Evolutionary conservation across 2,888 invertebrate species (phyloP), one percentile per base, ranked within the genome.

Genomic region (Operophtera brumata): DNA sequence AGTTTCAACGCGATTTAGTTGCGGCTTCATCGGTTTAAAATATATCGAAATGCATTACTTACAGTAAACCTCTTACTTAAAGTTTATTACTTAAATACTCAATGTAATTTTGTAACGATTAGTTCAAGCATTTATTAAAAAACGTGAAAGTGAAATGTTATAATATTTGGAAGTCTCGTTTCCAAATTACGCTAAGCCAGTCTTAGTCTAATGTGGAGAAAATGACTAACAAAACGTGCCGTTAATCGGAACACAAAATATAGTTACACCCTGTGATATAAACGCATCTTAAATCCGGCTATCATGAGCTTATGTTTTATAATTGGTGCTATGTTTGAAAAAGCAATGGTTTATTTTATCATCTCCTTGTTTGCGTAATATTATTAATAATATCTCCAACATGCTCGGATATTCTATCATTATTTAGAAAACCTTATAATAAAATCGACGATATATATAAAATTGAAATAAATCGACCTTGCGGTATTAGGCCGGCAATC

Each of bases 101-200:
- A 25, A 25, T 42, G 20, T 42, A 37, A 40, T 36, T 42, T 20
- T 26, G 9, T 40, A 32, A 5, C 11, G 12, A 28, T 13, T 13
- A 13, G 5, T 34, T 0, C 6, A 36, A 12, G 4, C 8, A 41
- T 13, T 11, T 6, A 36, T 34, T 37, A 11, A 25, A 30, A 34
- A 50, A 35, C n/a, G 4, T 10, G 56, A 41, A 35, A 13, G 4
- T 10, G 56, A 41, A 60, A 44, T 53, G 52, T 47, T 45, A 48
- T 66, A 52, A 39, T 34, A 47, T 48, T 52, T 53, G 37, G 26
- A 34, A 13, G 34, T 56, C 41, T 36, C 32, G 62, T 74, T 74
- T 80, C 79, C 75, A 59, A 61, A 61, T 70, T 75, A 70, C 61
- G 61, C 81, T 81, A 81, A 76, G 80, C 62, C 32, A 42, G 69